Base-by-base conservation (phyloP, 2,888 invertebrate genomes). In the Chrysodeixis includens region DNA sequence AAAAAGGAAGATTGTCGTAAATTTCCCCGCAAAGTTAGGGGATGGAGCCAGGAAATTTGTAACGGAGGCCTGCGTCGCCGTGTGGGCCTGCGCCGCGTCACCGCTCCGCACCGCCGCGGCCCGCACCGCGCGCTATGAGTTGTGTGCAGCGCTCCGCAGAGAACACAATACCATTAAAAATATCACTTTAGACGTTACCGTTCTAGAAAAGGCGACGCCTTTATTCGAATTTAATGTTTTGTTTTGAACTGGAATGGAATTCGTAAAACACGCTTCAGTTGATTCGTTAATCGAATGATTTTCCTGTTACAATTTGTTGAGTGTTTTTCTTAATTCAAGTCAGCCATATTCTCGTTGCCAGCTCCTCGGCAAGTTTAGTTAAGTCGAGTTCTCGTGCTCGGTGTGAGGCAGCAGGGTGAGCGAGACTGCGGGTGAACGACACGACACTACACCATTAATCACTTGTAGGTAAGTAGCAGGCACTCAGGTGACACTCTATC, bases 1-100 rank as follows among this genome's bases (percentile, higher is more conserved):
- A 87, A 86, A 81, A 84, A 81, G 76, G 79, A 79, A 80, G 78
- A 80, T 76, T 81, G 82, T 83, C 83, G 78, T 84, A 86, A 86
- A 86, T 84, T 86, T 82, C 79, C 75, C 79, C 83, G 81, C 80
- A 82, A 78, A 75, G 76, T 83, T 72, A 69, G 66, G 76, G 74
- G 60, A 74, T 69, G 67, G 69, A 72, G 75, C 66, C 77, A 66
- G 66, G 69, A 72, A 74, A 71, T 74, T 77, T 74, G 57, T 72
- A 68, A 51, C 72, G 51, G 32, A 74, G 70, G 69, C 75, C 77
- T 74, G 63, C 52, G 56, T 59, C 53, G n/a, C n/a, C n/a, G n/a
- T n/a, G n/a, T n/a, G n/a, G 68, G 69, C 73, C 77, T 74, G 63
- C 52, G 56, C 57, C 55, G 40, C 40, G n/a, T n/a, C n/a, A n/a